Evolutionary conservation across 2,888 invertebrate species (phyloP), one percentile per base, ranked within the genome.

Genomic region (Allolobophora icterica): DNA sequence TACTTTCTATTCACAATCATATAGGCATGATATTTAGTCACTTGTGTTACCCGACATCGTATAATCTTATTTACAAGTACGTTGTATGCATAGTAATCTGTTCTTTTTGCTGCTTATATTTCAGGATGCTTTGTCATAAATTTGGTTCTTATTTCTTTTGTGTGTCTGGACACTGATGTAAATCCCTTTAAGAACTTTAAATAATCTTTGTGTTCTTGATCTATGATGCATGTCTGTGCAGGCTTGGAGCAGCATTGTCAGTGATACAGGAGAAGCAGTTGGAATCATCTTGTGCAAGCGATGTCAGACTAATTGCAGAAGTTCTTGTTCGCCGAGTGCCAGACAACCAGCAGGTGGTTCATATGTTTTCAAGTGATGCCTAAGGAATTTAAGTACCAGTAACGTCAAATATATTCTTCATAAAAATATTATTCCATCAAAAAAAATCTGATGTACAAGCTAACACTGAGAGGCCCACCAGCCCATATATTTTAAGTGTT

Each of bases 281-380:
- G 19, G 94, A 94, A 90, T 91, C 91, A 13, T 92, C 93, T 38
- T 93, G 93, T 89, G 93, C 92, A 40, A 92, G 91, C 8, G 92
- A 92, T 35, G 91, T 91, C 33, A 92, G 92, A n/a, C 96, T 97
- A 90, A 97, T 98, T 5, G 97, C 98, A 0, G 98, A 99, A 96
- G 98, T 99, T 11, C 96, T 98, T 90, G 97, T 99, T 8, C 96
- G 98, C 92, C 98, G 98, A 96, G 97, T 96, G 8, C 96, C 96
- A 35, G 96, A 96, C 92, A 95, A 95, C 93, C 96, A 96, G 92
- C 94, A 95, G 94, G 95, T 95, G 93, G n/a, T 71, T 71, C n/a
- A n/a, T 71, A 11, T 52, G 52, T 52, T 17, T 71, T n/a, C 71
- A 71, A 71, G 71, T n/a, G n/a, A n/a, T 71, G 30, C 71, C 71